Base-by-base conservation (phyloP, 1,140 invertebrate genomes). In the Bombus polaris region DNA sequence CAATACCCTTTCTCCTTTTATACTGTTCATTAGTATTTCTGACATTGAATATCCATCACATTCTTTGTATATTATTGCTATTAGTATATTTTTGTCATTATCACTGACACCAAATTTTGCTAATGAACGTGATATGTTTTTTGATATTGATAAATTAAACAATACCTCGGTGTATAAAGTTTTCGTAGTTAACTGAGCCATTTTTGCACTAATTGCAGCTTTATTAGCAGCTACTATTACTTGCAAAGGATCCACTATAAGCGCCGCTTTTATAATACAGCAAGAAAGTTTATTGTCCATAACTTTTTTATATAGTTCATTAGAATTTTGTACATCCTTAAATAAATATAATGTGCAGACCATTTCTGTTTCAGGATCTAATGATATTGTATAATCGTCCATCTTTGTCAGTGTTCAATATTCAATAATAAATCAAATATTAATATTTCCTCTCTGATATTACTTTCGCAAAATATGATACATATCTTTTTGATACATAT, bases 41-140 rank as follows among this genome's bases (percentile, higher is more conserved):
- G 92, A 85, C 39, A 87, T 83, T 59, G 88, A 88, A 53, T 95
- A 88, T 87, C 95, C 90, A n/a, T 95, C 93, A 18, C 92, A 88
- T 12, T 88, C 72, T 65, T 95, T 93, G 47, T 95, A 89, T 83
- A 97, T 91, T n/a, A 96, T 90, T 81, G 95, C 96, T 47, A 97
- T 91, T 37, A 97, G 87, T 74, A 97, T 91, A 81, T 95, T 95
- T 13, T 91, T 94, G 44, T 96, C 96, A 15, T 90, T 93, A 53
- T 96, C 96, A 73, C 95, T 94, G 73, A 97, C 95, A 25, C 97
- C 97, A 95, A 97, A 97, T 82, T 95, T 96, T 37, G 92, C 94
- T 68, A 98, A 93, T 78, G 97, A 97, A 88, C 96, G 96, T 4
- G 96, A 95, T 83, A 97, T 97, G 90, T 97, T 97, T 91, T 96